phyloP scores from a whole-genome alignment of 2,797 vertebrate species.

The Mormyrops boulengeri region DNA sequence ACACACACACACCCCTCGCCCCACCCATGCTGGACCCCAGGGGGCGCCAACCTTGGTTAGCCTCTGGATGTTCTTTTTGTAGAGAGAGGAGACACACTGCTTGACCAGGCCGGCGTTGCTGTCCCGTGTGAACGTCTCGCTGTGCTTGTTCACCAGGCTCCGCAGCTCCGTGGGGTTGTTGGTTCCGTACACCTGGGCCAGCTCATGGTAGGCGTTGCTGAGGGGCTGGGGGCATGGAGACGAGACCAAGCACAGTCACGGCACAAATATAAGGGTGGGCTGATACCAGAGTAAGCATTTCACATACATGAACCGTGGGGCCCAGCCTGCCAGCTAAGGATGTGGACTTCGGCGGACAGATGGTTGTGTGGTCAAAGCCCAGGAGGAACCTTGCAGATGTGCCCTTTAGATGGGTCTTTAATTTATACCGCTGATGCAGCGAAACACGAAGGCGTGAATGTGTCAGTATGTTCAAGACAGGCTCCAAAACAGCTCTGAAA shows the following conservation, averaged over 20 bases:
- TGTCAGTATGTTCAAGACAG: neutral
- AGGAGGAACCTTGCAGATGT: neutral
- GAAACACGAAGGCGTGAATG: neutral
- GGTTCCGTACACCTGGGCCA: conserved; percentile 91
- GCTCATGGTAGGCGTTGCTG: conserved; percentile 96
- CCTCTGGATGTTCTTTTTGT: conserved; percentile 99
- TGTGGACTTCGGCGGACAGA: neutral
- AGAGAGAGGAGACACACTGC: conserved; percentile 93
- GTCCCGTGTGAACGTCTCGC: conserved; percentile 85
- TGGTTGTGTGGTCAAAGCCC: neutral
- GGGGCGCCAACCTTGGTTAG: conserved; percentile 83
- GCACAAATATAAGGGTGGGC: neutral
- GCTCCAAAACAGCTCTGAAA: neutral
- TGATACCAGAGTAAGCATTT: neutral
- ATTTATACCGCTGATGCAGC: neutral
- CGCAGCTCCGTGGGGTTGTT: conserved; percentile 94
- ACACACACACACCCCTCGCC: neutral
- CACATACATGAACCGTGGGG: neutral
- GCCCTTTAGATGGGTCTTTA: neutral
- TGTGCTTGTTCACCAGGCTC: conserved; percentile 87
- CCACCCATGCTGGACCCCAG: neutral
- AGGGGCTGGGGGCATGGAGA: conserved; percentile 68
- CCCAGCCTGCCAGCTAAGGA: neutral
- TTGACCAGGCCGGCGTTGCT: conserved; percentile 97
- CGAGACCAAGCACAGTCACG: neutral